Conservation (phyloP, 2,888 invertebrate genomes). For the Napeogenes sylphis region DNA sequence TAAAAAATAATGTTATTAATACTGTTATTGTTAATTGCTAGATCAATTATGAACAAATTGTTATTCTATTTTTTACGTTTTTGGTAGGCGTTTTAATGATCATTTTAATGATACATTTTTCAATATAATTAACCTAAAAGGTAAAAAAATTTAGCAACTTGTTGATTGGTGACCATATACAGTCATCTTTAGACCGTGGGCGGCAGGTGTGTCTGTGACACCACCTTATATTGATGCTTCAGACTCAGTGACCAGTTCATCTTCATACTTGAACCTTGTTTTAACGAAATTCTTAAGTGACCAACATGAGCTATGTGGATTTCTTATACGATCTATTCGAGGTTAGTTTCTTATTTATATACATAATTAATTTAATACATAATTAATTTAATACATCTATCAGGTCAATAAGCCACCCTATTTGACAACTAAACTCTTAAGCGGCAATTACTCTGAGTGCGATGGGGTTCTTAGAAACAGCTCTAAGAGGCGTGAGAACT, state of each 20-base stretch:
- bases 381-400: no score
- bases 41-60: no score
- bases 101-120: conserved; percentile 19
- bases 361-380: neutral
- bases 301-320: conserved; percentile 62
- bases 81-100: conserved; percentile 1
- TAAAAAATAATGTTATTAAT: conserved; percentile 32
- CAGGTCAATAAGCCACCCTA: neutral
- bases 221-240: conserved; percentile 32
- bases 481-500: conserved; percentile 24
- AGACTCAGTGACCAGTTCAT: neutral
- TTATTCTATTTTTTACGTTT: neutral
- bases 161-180: conserved; percentile 61
- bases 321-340: conserved; percentile 65
- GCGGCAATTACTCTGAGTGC: conserved; percentile 17
- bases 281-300: conserved; percentile 16
- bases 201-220: conserved; percentile 52
- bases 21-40: neutral
- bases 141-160: conserved; percentile 33
- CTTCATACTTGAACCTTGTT: conserved; percentile 16
- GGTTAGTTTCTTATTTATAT: conserved; percentile 42
- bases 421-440: conserved; percentile 16
- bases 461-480: conserved; percentile 23
- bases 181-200: conserved; percentile 57
- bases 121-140: conserved; percentile 19